Conservation (phyloP, 2,888 invertebrate species). For the Orchestes rusci region DNA sequence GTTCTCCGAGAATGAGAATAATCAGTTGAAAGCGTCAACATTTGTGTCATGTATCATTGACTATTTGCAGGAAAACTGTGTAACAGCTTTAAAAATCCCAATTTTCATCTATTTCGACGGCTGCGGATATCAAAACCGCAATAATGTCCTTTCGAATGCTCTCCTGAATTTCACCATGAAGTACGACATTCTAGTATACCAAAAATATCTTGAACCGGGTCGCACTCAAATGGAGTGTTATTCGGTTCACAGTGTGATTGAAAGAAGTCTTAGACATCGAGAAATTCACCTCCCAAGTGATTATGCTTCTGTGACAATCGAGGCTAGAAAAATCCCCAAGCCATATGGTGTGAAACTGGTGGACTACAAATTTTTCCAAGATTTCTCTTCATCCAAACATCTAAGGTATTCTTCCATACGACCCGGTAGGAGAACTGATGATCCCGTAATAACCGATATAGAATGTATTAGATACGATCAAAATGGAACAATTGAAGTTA, state of each 20-base stretch:
- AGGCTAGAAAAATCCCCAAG: conserved; percentile 18
- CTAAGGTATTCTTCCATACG: conserved; percentile 15
- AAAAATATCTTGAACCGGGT: conserved; percentile 25
- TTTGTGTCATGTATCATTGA: conserved; percentile 18
- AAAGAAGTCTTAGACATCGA: conserved; percentile 22
- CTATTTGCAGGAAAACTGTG: conserved; percentile 15
- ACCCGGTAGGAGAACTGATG: conserved; percentile 5
- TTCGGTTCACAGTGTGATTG: too few species aligned
- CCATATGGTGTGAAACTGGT: conserved; percentile 17
- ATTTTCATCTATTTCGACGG: conserved; percentile 26
- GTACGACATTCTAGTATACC: conserved; percentile 11
- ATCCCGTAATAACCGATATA: conserved; percentile 5
- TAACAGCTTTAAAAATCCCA: conserved; percentile 18
- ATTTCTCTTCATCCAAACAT: conserved; percentile 8
- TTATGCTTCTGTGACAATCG: conserved; percentile 18
- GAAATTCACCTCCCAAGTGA: conserved; percentile 24
- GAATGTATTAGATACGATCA: conserved; percentile 6
- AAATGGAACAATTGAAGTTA: not conserved
- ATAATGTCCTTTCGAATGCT: conserved; percentile 26
- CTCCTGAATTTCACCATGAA: conserved; percentile 14
- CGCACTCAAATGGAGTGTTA: too few species aligned
- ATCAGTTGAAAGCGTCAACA: conserved; percentile 2
- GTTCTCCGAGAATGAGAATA: conserved; percentile 21
- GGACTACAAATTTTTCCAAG: too few species aligned
- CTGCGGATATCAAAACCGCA: too few species aligned